A percentile compares a stretch with the other conserved stretches of the same genome.
Evolutionary conservation across 2,888 invertebrate genomes (phyloP).

Genomic region (Teleiodes luculella): DNA sequence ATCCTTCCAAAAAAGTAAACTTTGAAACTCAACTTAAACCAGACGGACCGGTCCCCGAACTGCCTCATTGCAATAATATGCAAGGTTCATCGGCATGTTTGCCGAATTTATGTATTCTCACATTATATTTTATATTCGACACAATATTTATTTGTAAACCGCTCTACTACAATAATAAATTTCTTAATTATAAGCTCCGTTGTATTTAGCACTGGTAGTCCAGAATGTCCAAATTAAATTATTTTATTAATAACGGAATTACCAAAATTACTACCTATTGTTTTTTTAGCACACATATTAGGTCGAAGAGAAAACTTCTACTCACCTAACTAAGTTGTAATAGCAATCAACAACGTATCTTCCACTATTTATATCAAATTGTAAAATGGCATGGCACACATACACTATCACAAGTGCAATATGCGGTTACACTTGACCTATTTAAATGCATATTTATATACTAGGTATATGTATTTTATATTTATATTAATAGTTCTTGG

Average conservation of each 20-base stretch:
- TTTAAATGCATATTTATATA: background rate
- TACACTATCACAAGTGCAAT: slow-evolving; percentile 26
- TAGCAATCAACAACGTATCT: background rate
- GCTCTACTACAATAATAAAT: no score
- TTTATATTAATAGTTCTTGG: background rate
- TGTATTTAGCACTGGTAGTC: no score
- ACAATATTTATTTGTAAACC: no score
- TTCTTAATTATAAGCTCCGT: no score
- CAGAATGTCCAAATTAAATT: no score
- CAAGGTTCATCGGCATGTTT: background rate
- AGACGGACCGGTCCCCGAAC: background rate
- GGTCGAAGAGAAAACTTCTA: background rate
- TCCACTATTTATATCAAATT: slow-evolving; percentile 1
- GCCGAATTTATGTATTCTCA: background rate
- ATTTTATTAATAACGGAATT: no score
- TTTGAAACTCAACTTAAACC: background rate
- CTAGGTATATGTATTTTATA: no score
- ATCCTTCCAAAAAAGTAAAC: no score
- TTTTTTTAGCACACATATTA: no score
- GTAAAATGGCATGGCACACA: background rate
- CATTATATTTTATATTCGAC: background rate
- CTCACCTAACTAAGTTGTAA: background rate
- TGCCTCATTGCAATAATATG: background rate
- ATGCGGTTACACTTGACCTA: slow-evolving; percentile 24
- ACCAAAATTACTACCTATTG: no score